phyloP scores from a whole-genome alignment of 2,113 vertebrate species.

The Ceyx margarethae region DNA sequence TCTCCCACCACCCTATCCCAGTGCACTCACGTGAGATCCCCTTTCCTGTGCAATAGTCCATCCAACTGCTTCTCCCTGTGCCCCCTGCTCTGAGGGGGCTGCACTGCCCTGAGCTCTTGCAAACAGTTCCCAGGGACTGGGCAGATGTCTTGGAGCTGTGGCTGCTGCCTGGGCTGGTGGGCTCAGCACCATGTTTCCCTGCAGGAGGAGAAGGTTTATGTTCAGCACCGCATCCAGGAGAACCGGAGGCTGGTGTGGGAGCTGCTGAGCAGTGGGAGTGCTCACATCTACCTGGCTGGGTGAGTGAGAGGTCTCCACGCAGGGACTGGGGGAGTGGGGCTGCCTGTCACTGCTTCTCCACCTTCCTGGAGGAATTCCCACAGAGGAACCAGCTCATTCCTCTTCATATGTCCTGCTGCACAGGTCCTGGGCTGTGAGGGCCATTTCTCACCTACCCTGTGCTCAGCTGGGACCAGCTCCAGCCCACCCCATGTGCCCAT shows the following conservation, averaged over 20 bases:
- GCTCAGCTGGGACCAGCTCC: neutral
- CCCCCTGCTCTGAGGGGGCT: neutral
- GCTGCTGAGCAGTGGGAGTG: constrained; percentile 72
- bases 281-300: constrained; percentile 90
- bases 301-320: constrained; percentile 60
- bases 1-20: neutral
- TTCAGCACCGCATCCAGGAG: constrained; percentile 87
- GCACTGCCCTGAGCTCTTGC: neutral
- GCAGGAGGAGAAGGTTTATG: constrained; percentile 91
- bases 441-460: neutral
- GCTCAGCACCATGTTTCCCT: neutral
- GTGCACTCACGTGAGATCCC: neutral
- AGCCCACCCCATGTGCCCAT: fast-evolving
- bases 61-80: neutral
- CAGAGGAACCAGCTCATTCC: neutral
- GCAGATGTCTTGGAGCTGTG: neutral
- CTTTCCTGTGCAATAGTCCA: neutral
- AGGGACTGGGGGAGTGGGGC: neutral
- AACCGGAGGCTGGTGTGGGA: constrained; percentile 83
- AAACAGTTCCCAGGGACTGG: neutral
- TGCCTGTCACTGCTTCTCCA: neutral
- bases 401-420: fast-evolving
- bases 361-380: neutral
- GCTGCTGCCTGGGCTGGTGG: neutral
- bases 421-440: neutral